Conservation (phyloP, 2,113 vertebrate genomes). For the Callipepla californica region DNA sequence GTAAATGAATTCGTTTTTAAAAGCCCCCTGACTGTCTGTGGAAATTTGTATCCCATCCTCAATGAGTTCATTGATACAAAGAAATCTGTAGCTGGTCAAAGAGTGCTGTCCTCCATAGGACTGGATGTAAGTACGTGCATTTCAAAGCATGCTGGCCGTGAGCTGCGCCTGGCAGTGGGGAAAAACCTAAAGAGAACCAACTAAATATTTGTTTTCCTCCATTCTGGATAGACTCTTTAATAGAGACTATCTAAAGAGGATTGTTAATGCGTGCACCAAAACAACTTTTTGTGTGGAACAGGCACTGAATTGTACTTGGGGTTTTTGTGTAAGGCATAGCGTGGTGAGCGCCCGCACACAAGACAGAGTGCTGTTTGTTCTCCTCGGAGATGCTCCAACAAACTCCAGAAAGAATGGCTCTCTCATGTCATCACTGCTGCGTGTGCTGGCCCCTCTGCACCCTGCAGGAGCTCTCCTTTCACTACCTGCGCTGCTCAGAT, state of each 20-base stretch:
- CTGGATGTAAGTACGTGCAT: not conserved
- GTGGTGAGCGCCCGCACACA: slow-evolving; percentile 4
- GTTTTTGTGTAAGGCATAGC: slow-evolving; percentile 66
- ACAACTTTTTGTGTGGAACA: slow-evolving; percentile 67
- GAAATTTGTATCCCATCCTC: not conserved
- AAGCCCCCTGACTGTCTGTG: not conserved
- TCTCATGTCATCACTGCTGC: slow-evolving; percentile 35
- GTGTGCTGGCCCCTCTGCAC: not conserved
- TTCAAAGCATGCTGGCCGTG: not conserved
- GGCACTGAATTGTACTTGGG: slow-evolving; percentile 64
- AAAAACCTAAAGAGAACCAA: slow-evolving; percentile 31
- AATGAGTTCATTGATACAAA: not conserved
- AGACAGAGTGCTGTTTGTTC: slow-evolving; percentile 71
- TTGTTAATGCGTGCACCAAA: slow-evolving; percentile 49
- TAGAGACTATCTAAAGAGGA: slow-evolving; percentile 36
- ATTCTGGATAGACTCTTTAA: slow-evolving; percentile 62
- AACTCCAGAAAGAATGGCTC: slow-evolving; percentile 61
- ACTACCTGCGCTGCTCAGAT: slow-evolving; percentile 40
- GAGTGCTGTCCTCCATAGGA: not conserved
- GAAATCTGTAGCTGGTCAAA: not conserved
- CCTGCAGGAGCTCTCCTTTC: slow-evolving; percentile 29
- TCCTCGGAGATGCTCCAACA: slow-evolving; percentile 58
- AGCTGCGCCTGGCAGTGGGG: not conserved
- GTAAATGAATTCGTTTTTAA: not conserved
- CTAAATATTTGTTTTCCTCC: slow-evolving; percentile 50